Conservation (phyloP, 2,797 vertebrate species). For the Xenops minutus region DNA sequence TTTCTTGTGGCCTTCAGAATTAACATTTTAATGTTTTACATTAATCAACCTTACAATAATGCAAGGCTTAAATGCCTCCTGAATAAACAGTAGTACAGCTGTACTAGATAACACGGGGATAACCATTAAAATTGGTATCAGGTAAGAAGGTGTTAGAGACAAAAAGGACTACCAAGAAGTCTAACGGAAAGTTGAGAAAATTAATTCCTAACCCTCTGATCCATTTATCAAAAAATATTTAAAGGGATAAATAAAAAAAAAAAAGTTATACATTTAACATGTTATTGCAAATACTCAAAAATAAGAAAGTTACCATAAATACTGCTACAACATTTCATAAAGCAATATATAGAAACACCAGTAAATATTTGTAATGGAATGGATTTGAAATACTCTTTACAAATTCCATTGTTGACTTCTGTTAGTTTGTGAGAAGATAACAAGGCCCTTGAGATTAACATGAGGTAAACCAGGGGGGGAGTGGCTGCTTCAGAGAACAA, state of each 20-base stretch:
- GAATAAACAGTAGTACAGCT: not conserved
- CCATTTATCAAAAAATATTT: not conserved
- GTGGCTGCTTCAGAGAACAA: not conserved
- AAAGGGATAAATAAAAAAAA: not conserved
- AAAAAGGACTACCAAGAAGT: not conserved
- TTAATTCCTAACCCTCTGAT: not conserved
- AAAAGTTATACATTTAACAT: not conserved
- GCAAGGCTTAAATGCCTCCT: not conserved
- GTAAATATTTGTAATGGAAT: slow-evolving; percentile 15
- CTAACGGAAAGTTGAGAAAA: not conserved
- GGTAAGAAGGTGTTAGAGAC: not conserved
- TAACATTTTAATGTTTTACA: not conserved
- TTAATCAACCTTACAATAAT: not conserved
- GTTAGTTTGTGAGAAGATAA: slow-evolving; percentile 30
- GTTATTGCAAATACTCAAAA: not conserved
- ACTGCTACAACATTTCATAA: not conserved
- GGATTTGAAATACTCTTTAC: not conserved
- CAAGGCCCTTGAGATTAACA: slow-evolving; percentile 14
- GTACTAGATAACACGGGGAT: not conserved
- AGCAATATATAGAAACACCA: not conserved
- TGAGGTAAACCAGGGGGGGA: not conserved
- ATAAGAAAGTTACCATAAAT: slow-evolving; percentile 10
- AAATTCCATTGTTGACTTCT: slow-evolving; percentile 8
- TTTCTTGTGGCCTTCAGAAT: not conserved
- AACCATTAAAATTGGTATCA: not conserved